Percentiles rank a stretch among this genome's conserved stretches.
Evolutionary conservation across 2,888 invertebrate species (phyloP).

Genomic region (Sphaeridia pumilis): DNA sequence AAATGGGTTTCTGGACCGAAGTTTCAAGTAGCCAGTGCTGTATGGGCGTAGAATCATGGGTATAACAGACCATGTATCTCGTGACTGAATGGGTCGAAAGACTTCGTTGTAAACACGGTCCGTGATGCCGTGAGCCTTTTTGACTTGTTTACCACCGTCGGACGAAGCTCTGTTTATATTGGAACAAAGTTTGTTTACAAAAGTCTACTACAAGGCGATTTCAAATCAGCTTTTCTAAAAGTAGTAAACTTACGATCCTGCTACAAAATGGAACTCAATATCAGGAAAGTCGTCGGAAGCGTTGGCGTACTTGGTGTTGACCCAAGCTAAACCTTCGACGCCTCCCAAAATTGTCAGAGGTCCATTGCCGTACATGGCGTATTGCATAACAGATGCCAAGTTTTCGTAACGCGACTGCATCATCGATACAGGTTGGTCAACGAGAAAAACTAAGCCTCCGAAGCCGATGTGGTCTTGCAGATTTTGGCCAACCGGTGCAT

Average conservation of each 20-base stretch:
- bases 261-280: constrained; percentile 85
- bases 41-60: constrained; percentile 67
- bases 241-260: constrained; percentile 48
- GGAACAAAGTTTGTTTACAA: background rate
- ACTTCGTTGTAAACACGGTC: constrained; percentile 68
- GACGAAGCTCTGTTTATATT: constrained; percentile 36
- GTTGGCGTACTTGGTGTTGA: constrained; percentile 73
- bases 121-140: constrained; percentile 51
- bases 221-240: constrained; percentile 17
- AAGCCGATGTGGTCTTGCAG: constrained; percentile 82
- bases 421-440: constrained; percentile 67
- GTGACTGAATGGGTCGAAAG: constrained; percentile 59
- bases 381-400: constrained; percentile 66
- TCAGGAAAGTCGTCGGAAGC: constrained; percentile 68
- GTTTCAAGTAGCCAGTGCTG: constrained; percentile 58
- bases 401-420: constrained; percentile 71
- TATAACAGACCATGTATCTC: constrained; percentile 70
- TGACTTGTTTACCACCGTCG: constrained; percentile 40
- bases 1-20: constrained; percentile 70
- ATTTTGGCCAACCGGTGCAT: constrained; percentile 72
- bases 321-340: constrained; percentile 75
- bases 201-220: background rate
- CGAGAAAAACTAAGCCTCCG: constrained; percentile 66
- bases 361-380: constrained; percentile 74
- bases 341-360: constrained; percentile 77